Evolutionary conservation across 2,888 invertebrate species (phyloP).

Genomic region (Thecophora atra): DNA sequence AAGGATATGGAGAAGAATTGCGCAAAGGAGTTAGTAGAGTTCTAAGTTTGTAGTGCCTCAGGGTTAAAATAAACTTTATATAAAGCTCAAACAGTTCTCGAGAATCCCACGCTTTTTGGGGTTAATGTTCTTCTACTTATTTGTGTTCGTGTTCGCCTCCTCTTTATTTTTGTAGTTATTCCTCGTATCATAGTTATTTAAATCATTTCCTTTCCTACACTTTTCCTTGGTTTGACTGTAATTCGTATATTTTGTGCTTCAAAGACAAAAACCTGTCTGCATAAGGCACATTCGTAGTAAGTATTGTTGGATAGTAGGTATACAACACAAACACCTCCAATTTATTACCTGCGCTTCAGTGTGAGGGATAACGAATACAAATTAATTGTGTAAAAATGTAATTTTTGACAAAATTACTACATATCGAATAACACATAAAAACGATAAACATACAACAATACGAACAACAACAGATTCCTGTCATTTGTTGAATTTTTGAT

Average conservation of each 20-base stretch:
- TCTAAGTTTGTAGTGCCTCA: background rate
- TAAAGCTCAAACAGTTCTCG: background rate
- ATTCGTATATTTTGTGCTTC: conserved; percentile 29
- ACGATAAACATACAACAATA: too few species aligned
- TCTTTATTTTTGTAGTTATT: background rate
- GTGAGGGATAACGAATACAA: too few species aligned
- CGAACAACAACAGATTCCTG: too few species aligned
- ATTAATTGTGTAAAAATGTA: too few species aligned
- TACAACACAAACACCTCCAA: too few species aligned
- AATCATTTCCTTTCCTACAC: too few species aligned
- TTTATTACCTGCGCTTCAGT: too few species aligned
- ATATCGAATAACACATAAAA: too few species aligned
- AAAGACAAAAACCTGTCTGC: background rate
- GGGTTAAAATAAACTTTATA: background rate
- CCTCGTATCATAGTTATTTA: background rate
- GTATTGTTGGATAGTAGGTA: too few species aligned
- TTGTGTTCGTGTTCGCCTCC: background rate
- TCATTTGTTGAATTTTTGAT: too few species aligned
- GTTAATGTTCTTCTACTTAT: background rate
- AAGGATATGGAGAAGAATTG: too few species aligned
- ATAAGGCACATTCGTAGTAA: background rate
- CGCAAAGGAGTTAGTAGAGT: background rate
- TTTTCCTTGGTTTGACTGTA: conserved; percentile 15
- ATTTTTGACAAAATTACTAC: too few species aligned
- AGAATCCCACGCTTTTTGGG: background rate